These are phyloP conservation scores for Uropetala carovei DNA, from an alignment of 2,888 invertebrate species.

Conservation along the genomic window DNA sequence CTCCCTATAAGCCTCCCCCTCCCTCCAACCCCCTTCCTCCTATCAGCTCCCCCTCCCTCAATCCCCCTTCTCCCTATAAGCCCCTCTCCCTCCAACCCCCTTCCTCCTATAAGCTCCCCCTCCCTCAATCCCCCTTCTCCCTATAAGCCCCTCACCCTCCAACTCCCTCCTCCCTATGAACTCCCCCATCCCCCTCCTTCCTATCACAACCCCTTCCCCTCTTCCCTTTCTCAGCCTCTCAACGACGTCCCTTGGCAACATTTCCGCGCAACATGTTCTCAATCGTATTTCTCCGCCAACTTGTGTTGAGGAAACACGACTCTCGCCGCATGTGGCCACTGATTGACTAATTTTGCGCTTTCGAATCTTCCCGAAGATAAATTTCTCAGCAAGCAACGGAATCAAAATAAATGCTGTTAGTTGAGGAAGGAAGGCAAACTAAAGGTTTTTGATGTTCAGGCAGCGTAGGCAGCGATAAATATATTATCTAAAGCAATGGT, in stretches of 20 bases:
- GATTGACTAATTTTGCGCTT: conserved; percentile 35
- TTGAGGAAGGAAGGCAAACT: no score
- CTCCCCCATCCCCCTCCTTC: not conserved
- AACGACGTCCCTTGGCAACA: not conserved
- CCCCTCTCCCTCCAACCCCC: not conserved
- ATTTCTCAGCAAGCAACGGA: no score
- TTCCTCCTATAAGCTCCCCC: not conserved
- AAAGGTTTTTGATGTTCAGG: no score
- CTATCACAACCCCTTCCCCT: not conserved
- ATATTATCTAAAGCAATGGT: no score
- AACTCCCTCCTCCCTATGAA: not conserved
- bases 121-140: not conserved
- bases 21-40: not conserved
- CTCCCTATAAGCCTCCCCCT: no score
- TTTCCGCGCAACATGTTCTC: not conserved
- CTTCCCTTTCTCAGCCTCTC: not conserved
- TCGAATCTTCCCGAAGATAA: not conserved
- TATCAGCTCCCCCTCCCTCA: not conserved
- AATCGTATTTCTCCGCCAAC: not conserved
- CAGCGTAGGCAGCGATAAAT: no score
- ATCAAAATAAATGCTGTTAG: no score
- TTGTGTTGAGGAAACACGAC: not conserved
- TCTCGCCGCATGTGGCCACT: not conserved
- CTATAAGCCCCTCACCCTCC: no score
- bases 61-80: not conserved